These are phyloP conservation scores for Lasioglossum pauxillum DNA, from an alignment of 2,888 invertebrate species.

Conservation along the genomic window DNA sequence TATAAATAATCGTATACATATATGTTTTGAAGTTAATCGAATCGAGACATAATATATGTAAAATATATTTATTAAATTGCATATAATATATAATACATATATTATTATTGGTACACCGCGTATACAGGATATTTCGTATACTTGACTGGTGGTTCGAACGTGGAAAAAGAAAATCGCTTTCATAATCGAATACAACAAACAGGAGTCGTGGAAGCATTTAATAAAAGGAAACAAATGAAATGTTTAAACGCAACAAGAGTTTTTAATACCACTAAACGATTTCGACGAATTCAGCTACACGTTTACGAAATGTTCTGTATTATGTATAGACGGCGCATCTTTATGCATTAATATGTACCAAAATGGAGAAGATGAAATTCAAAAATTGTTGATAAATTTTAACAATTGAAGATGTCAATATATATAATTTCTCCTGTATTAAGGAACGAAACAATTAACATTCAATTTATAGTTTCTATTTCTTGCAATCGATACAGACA, in stretches of 20 bases:
- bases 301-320: slow-evolving; percentile 66
- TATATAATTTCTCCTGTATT: too few species aligned
- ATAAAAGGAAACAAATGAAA: not conserved
- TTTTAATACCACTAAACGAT: not conserved
- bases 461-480: too few species aligned
- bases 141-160: slow-evolving; percentile 17
- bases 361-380: too few species aligned
- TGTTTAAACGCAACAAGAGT: not conserved
- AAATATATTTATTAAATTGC: slow-evolving; percentile 67
- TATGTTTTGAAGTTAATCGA: slow-evolving; percentile 50
- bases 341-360: too few species aligned
- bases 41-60: slow-evolving; percentile 27
- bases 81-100: slow-evolving; percentile 75
- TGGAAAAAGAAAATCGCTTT: not conserved
- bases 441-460: too few species aligned
- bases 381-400: too few species aligned
- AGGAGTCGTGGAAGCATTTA: not conserved
- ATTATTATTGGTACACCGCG: slow-evolving; percentile 33
- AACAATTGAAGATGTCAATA: too few species aligned
- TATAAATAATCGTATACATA: slow-evolving; percentile 49
- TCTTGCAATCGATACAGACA: too few species aligned
- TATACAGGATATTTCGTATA: slow-evolving; percentile 37
- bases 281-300: not conserved
- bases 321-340: too few species aligned
- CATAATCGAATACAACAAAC: not conserved